Base-by-base conservation (phyloP, 2,113 vertebrate species). In the Megalops atlanticus region DNA sequence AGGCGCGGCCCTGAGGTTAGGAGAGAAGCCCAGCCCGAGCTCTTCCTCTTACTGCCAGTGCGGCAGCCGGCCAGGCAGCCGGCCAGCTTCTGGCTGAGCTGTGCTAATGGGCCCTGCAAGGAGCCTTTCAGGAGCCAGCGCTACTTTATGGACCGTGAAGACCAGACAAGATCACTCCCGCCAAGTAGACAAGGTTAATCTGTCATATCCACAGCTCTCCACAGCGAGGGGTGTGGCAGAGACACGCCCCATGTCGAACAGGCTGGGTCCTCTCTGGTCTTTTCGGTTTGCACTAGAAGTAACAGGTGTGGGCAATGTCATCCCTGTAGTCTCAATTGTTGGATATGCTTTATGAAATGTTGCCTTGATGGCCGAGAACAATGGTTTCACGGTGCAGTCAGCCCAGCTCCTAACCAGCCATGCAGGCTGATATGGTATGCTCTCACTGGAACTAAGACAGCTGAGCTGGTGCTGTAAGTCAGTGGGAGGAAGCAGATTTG, bases 131-230 rank as follows among this genome's bases (percentile, higher is more conserved):
- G 58, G 68, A 68, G 81, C 80, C 71, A 80, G 82, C 79, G 43
- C 64, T 58, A 71, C 80, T 82, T 75, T 40, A 82, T 74, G 80
- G 76, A 82, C 74, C 72, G n/a, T 84, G 78, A 86, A 83, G 83
- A 41, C 31, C 80, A 79, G 45, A 79, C 72, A 70, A 81, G 69
- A 73, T 72, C 68, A 8, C 49, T 77, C 82, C 81, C 39, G 49
- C 69, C 58, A 54, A 77, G 84, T 69, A 58, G 52, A 74, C 69
- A 70, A 40, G 40, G 74, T 70, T 82, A 84, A 78, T 80, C 78
- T 82, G 71, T 69, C 27, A 45, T n/a, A 41, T 27, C 47, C 41
- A 14, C 72, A 21, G 43, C 38, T 18, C 80, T 75, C 35, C 68
- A 41, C 31, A 18, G 27, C 18, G 10, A 16, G 54, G 77, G 58